Conservation (phyloP, 2,113 vertebrate genomes). For the Sphyrna mokarran region DNA sequence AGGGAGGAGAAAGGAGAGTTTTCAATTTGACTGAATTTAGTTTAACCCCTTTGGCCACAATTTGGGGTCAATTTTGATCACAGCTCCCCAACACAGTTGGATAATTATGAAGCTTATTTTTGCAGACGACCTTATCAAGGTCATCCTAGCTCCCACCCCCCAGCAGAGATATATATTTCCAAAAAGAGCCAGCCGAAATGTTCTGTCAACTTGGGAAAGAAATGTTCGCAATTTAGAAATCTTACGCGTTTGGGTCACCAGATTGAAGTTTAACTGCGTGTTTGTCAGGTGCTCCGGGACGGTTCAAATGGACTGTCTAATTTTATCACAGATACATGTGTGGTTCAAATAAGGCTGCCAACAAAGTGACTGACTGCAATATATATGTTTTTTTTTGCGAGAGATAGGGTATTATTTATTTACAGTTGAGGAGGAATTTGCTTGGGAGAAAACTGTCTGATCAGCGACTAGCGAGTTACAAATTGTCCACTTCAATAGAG, state of each 20-base stretch:
- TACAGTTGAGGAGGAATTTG: conserved; percentile 52
- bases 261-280: conserved; percentile 57
- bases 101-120: neutral
- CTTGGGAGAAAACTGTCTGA: conserved; percentile 48
- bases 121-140: neutral
- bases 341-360: conserved; percentile 66
- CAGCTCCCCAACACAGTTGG: neutral
- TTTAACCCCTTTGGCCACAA: neutral
- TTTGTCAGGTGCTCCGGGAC: conserved; percentile 56
- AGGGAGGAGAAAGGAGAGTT: too few species aligned
- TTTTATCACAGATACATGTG: conserved; percentile 69
- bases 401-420: conserved; percentile 44
- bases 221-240: conserved; percentile 65
- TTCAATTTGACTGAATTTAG: neutral
- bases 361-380: conserved; percentile 41
- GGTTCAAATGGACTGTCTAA: conserved; percentile 63
- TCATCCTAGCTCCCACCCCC: neutral
- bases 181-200: neutral
- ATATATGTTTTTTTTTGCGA: neutral
- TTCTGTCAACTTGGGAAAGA: conserved; percentile 39
- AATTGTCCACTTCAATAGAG: conserved; percentile 71
- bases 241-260: conserved; percentile 65
- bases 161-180: neutral
- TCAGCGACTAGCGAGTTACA: conserved; percentile 61
- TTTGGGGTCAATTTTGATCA: neutral